These are phyloP conservation scores for Pangasianodon hypophthalmus DNA, from an alignment of 2,113 vertebrate genomes.

Conservation along the genomic window DNA sequence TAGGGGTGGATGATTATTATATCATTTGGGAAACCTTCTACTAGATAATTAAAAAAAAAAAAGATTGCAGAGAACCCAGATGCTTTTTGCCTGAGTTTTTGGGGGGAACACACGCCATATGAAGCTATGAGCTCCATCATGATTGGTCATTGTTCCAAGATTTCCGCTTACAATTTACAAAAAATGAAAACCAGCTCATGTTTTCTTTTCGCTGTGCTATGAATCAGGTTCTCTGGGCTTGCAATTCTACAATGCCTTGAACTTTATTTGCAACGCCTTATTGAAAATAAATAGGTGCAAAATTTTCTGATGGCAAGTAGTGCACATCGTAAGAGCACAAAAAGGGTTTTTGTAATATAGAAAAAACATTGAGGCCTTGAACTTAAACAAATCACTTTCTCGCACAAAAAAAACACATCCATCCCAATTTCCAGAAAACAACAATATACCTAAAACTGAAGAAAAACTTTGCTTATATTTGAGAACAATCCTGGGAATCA, in stretches of 20 bases:
- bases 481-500: neutral
- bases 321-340: neutral
- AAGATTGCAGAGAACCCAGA: neutral
- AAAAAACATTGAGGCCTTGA: neutral
- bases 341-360: neutral
- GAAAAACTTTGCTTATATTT: neutral
- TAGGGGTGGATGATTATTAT: neutral
- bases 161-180: neutral
- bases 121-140: neutral
- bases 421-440: neutral
- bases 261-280: neutral
- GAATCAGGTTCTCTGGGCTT: neutral
- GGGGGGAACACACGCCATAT: neutral
- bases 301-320: neutral
- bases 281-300: neutral
- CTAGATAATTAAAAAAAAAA: neutral
- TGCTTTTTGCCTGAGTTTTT: neutral
- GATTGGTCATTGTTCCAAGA: neutral
- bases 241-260: neutral
- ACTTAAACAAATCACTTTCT: neutral
- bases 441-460: neutral
- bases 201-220: neutral
- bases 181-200: neutral
- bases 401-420: neutral
- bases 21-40: neutral